These are phyloP conservation scores for Heterodera filipjevi DNA, from an alignment of 2,888 invertebrate genomes.

Conservation along the genomic window DNA sequence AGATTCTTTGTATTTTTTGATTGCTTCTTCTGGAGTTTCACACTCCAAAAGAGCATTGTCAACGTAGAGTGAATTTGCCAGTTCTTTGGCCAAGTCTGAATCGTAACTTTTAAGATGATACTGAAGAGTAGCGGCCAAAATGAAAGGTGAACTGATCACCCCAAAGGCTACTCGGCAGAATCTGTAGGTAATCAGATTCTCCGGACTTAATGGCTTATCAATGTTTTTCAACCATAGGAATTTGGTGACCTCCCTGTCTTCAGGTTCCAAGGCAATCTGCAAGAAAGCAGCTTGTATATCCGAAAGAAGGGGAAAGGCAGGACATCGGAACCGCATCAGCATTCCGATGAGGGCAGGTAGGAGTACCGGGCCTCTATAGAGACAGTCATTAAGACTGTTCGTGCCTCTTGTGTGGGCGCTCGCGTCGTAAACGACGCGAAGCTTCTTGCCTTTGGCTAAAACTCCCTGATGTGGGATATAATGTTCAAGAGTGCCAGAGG, in stretches of 20 bases:
- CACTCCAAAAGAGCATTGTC: conserved; percentile 33
- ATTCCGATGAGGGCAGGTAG: conserved; percentile 31
- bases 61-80: conserved; percentile 33
- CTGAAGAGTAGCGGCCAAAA: conserved; percentile 28
- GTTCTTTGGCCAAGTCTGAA: conserved; percentile 15
- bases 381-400: conserved; percentile 31
- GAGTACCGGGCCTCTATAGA: conserved; percentile 33
- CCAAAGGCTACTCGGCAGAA: conserved; percentile 38
- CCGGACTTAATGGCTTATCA: conserved; percentile 7
- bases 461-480: conserved; percentile 40
- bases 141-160: conserved; percentile 29
- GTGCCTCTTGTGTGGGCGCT: conserved; percentile 24
- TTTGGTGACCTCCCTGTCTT: conserved; percentile 29
- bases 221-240: conserved; percentile 35
- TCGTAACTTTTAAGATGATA: conserved; percentile 25
- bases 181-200: conserved; percentile 31
- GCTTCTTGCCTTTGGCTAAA: conserved; percentile 44
- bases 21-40: conserved; percentile 9
- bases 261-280: conserved; percentile 27
- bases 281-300: conserved; percentile 41
- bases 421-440: conserved; percentile 52
- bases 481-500: conserved; percentile 14
- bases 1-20: conserved; percentile 2
- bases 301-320: neutral
- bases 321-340: conserved; percentile 33